Evolutionary conservation across 1,140 invertebrate genomes (phyloP).

Genomic region (Lasioglossum baleicum): DNA sequence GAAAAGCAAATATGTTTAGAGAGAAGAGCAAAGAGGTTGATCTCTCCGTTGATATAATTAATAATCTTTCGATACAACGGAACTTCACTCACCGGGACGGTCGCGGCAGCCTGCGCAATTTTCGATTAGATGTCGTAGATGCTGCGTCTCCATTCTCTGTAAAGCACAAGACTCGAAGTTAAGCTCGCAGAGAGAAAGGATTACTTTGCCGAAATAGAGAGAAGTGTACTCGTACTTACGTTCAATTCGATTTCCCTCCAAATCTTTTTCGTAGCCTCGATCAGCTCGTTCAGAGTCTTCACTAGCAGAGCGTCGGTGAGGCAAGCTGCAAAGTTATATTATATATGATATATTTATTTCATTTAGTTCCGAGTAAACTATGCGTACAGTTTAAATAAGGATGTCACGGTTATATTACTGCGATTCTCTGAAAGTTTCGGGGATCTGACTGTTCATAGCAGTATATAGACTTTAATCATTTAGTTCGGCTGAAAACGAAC

Average conservation of each 20-base stretch:
- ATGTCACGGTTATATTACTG: too few relatives aligned
- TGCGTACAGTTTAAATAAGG: too few relatives aligned
- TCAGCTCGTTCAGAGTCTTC: slow-evolving; percentile 87
- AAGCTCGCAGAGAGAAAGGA: too few relatives aligned
- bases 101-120: slow-evolving; percentile 87
- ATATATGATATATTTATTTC: too few relatives aligned
- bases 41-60: not conserved
- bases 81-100: slow-evolving; percentile 68
- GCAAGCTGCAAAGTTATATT: slow-evolving; percentile 75
- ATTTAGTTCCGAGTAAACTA: too few relatives aligned
- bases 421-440: too few relatives aligned
- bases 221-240: slow-evolving; percentile 48
- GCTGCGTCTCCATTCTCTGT: slow-evolving; percentile 86
- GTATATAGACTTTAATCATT: too few relatives aligned
- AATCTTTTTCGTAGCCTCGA: slow-evolving; percentile 84
- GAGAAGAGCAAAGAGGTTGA: not conserved
- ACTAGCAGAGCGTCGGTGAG: slow-evolving; percentile 81
- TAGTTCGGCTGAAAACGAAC: too few relatives aligned
- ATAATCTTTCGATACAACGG: slow-evolving; percentile 52
- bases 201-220: too few relatives aligned
- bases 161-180: slow-evolving; percentile 43
- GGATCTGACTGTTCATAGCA: too few relatives aligned
- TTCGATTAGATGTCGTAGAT: slow-evolving; percentile 86
- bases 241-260: slow-evolving; percentile 63
- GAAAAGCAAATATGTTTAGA: too few relatives aligned